Evolutionary conservation across 2,113 vertebrate species (phyloP).

Genomic region (Malurus elegans): DNA sequence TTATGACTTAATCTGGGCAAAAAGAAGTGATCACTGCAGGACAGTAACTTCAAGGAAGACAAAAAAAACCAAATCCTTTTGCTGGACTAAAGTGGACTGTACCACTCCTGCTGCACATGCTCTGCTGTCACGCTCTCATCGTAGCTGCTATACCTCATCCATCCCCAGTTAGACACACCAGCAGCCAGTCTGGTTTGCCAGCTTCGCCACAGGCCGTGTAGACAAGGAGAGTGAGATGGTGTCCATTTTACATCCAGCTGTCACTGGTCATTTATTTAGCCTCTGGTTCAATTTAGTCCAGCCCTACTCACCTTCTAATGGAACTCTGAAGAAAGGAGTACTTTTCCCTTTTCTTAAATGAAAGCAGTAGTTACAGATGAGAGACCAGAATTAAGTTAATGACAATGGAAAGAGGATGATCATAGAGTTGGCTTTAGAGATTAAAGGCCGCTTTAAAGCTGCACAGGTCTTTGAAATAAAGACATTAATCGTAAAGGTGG

Average conservation of each 20-base stretch:
- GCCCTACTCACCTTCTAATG: background rate
- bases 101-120: background rate
- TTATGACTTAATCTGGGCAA: background rate
- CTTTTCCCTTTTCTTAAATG: background rate
- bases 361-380: background rate
- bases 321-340: background rate
- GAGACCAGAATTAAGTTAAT: background rate
- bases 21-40: background rate
- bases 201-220: background rate
- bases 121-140: background rate
- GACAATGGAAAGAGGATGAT: background rate
- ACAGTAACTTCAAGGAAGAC: background rate
- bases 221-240: background rate
- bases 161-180: background rate
- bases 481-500: background rate
- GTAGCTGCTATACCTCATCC: background rate
- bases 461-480: background rate
- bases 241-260: background rate
- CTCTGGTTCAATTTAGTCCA: background rate
- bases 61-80: background rate
- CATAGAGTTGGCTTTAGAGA: background rate
- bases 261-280: background rate
- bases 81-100: background rate
- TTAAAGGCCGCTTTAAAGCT: background rate
- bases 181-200: background rate